These are phyloP conservation scores for Brachionus paranguensis DNA, from an alignment of 1,140 invertebrate species.

Conservation along the genomic window DNA sequence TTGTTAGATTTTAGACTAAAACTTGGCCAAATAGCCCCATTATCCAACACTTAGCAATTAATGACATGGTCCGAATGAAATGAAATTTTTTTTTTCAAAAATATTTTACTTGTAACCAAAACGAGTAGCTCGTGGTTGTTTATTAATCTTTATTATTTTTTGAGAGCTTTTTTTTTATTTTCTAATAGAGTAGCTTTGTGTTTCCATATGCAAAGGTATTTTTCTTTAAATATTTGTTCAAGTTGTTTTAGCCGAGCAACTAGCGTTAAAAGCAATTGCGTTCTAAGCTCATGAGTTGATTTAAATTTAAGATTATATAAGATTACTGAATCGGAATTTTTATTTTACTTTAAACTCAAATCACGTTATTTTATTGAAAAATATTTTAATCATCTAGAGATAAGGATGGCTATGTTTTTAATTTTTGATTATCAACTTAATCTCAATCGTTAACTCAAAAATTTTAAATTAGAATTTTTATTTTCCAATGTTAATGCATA, in stretches of 20 bases:
- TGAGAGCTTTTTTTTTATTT: background rate
- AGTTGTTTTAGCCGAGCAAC: background rate
- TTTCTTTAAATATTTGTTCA: background rate
- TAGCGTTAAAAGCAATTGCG: background rate
- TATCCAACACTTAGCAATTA: background rate
- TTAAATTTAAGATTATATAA: background rate
- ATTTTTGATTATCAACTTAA: conserved; percentile 2
- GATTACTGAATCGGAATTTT: background rate
- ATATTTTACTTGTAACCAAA: background rate
- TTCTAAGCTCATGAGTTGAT: background rate
- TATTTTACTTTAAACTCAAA: background rate
- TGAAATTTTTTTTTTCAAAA: background rate
- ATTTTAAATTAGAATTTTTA: background rate
- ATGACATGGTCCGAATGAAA: background rate
- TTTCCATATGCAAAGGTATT: background rate
- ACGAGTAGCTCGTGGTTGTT: background rate
- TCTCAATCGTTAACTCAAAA: background rate
- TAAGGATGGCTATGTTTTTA: background rate
- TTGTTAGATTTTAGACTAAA: background rate
- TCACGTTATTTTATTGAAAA: conserved; percentile 1
- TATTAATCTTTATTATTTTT: background rate
- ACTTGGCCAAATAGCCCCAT: background rate
- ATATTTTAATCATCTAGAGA: conserved; percentile 1
- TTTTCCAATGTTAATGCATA: background rate
- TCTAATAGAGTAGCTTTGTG: background rate